Evolutionary conservation across 2,888 invertebrate genomes (phyloP).

Genomic region (Chrysopilus asiliformis): DNA sequence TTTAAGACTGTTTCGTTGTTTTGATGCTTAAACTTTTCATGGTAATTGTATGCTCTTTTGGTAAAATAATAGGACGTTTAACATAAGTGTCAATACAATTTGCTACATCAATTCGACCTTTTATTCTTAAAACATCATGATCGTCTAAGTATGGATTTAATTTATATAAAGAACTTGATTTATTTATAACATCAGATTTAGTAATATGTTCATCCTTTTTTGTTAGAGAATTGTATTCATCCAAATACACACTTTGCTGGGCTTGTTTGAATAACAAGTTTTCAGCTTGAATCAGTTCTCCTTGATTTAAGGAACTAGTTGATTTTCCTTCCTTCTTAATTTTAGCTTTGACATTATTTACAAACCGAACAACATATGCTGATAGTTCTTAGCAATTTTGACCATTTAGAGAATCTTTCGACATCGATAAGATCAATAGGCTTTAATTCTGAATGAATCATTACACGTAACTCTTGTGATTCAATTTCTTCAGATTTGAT

Average conservation of each 20-base stretch:
- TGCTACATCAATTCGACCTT: slow-evolving; percentile 1
- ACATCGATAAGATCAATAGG: neutral
- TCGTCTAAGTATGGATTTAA: slow-evolving; percentile 1
- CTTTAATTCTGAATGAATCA: neutral
- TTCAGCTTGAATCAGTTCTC: too few species aligned
- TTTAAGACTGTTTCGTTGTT: neutral
- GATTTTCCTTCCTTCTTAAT: too few species aligned
- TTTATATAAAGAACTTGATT: neutral
- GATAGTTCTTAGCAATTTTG: neutral
- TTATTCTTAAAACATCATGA: neutral
- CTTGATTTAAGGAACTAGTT: too few species aligned
- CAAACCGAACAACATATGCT: neutral
- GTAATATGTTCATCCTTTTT: neutral
- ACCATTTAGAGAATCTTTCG: neutral
- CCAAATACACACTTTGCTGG: too few species aligned
- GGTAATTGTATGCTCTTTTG: neutral
- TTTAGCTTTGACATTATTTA: neutral
- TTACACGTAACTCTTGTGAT: too few species aligned
- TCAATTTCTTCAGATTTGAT: too few species aligned
- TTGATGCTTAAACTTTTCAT: neutral
- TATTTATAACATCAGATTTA: neutral
- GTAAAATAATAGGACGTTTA: slow-evolving; percentile 1
- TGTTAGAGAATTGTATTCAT: too few species aligned
- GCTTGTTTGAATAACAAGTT: too few species aligned
- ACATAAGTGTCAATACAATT: neutral